Base-by-base conservation (phyloP, 1,140 invertebrate genomes). In the Bombus affinis region DNA sequence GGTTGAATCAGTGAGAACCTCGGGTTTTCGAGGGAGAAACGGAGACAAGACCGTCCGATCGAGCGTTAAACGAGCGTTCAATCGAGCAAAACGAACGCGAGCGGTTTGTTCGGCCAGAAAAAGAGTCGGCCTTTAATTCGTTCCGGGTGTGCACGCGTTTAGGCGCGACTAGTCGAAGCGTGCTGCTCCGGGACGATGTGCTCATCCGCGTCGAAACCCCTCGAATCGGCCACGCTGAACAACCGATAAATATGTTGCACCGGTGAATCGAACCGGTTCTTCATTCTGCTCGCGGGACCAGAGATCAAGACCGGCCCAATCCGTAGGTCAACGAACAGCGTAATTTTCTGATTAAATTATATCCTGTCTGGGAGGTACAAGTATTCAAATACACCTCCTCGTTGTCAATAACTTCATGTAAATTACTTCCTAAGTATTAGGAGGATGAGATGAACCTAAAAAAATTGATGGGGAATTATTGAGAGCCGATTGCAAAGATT, bases 51-150 rank as follows among this genome's bases (percentile, higher is more conserved):
- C 35, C 15, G 53, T 65, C n/a, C 59, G 75, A 78, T 78, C 37
- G 75, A 78, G 75, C 75, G 75, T 78, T 62, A 78, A 78, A 78
- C 75, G 75, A 78, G 75, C 75, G 75, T 65, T 65, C 57, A 78
- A 78, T 78, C 57, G 75, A 66, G 75, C 75, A 78, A 78, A 78
- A 59, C 35, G 75, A 65, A 53, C 37, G 35, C 74, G 25, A 37
- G 28, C 57, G 37, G 39, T 65, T 65, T 59, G 59, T 8, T 78
- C 75, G 57, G 57, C 28, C 75, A 65, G 75, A 78, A 78, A 78
- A 78, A 78, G 28, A 78, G 59, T 2, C 53, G 35, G 53, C 28
- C 57, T 65, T 65, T 78, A 78, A 78, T 78, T 78, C 57, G 75
- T 78, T 78, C 37, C 57, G 53, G 28, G 57, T n/a, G 75, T 78